Conservation (phyloP, 2,113 vertebrate species). For the Camelus bactrianus region DNA sequence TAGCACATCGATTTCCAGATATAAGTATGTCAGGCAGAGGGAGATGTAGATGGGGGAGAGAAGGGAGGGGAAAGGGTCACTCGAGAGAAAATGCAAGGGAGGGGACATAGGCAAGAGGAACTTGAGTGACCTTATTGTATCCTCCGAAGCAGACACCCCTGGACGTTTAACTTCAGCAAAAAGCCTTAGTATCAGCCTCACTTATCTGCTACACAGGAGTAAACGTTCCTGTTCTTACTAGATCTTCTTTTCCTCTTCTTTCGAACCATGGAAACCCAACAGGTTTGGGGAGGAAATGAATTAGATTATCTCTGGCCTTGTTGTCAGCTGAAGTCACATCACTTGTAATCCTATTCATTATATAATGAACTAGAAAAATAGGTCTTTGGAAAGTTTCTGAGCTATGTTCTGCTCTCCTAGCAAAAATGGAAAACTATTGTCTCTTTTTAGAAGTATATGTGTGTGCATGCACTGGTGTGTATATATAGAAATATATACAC, state of each 20-base stretch:
- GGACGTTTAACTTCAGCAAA: slow-evolving; percentile 62
- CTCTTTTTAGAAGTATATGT: neutral
- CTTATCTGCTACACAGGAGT: neutral
- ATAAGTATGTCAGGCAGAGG: slow-evolving; percentile 41
- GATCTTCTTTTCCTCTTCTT: slow-evolving; percentile 31
- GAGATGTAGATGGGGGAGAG: neutral
- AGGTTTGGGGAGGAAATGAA: slow-evolving; percentile 18
- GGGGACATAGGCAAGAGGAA: neutral
- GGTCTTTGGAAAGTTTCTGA: neutral
- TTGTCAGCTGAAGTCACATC: neutral
- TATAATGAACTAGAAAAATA: slow-evolving; percentile 49
- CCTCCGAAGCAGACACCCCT: neutral
- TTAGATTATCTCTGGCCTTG: neutral
- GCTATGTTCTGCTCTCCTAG: neutral
- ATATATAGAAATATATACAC: neutral
- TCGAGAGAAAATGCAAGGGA: neutral
- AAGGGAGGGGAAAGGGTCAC: neutral
- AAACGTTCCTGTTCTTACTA: slow-evolving; percentile 17
- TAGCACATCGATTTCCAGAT: slow-evolving; percentile 76
- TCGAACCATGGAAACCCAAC: slow-evolving; percentile 32
- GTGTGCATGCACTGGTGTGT: neutral
- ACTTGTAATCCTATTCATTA: slow-evolving; percentile 16
- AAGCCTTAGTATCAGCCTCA: neutral
- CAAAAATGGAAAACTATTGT: neutral
- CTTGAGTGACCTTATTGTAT: slow-evolving; percentile 46